Percentiles rank a stretch among this genome's conserved stretches.
Evolutionary conservation across 1,140 invertebrate species (phyloP).

Genomic region (Drosophila kohkoa): DNA sequence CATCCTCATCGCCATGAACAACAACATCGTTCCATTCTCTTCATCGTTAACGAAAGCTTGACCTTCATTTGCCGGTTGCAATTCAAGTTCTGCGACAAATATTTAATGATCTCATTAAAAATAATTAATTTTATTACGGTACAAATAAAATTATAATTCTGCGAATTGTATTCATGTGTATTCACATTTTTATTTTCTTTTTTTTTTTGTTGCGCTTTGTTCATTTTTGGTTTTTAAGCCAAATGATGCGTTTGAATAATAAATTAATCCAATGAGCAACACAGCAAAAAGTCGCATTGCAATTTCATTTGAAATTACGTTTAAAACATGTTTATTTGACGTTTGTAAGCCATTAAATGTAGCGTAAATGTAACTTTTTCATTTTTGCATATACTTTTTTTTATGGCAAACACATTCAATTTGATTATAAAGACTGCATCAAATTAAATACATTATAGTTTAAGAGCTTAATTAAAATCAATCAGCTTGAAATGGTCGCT

Average conservation of each 20-base stretch:
- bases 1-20: not conserved
- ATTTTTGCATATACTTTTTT: slow-evolving; percentile 2
- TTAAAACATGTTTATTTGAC: slow-evolving; percentile 13
- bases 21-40: not conserved
- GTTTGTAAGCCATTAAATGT: not conserved
- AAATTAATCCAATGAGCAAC: slow-evolving; percentile 3
- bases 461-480: slow-evolving; percentile 1
- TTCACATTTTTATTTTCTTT: not conserved
- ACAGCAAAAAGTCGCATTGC: not conserved
- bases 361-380: not conserved
- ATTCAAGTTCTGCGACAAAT: slow-evolving; percentile 16
- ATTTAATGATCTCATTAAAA: slow-evolving; percentile 33
- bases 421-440: not conserved
- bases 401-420: not conserved
- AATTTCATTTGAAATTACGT: slow-evolving; percentile 6
- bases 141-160: slow-evolving; percentile 10
- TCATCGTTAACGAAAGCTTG: not conserved
- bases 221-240: not conserved
- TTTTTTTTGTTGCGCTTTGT: too few relatives aligned
- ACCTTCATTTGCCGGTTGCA: slow-evolving; percentile 4
- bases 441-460: slow-evolving; percentile 7
- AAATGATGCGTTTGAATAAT: slow-evolving; percentile 16
- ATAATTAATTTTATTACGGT: slow-evolving; percentile 22
- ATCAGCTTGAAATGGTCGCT: not conserved
- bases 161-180: slow-evolving; percentile 6